A percentile compares a stretch with the other conserved stretches of the same genome.
Evolutionary conservation across 2,888 invertebrate species (phyloP).

Genomic region (Ichneumon xanthorius): DNA sequence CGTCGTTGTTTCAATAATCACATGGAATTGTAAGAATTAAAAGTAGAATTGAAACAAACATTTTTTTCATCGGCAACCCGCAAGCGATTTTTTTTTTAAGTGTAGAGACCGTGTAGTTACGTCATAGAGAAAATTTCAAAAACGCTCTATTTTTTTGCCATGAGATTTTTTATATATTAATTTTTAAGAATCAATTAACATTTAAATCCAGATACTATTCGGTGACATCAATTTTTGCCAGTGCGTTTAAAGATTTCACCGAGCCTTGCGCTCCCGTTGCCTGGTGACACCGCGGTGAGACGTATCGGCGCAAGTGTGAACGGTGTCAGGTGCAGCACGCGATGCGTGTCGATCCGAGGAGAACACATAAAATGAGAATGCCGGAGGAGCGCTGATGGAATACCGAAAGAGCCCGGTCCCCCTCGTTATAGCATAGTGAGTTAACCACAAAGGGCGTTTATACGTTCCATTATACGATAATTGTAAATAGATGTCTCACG

Average conservation of each 20-base stretch:
- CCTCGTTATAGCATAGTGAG: background rate
- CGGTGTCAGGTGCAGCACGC: constrained; percentile 26
- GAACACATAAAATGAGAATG: constrained; percentile 30
- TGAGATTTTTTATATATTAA: too few species aligned
- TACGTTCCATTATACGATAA: constrained; percentile 40
- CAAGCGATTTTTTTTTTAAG: too few species aligned
- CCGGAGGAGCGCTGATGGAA: constrained; percentile 8
- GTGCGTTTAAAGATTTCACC: background rate
- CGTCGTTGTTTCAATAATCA: too few species aligned
- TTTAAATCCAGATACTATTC: too few species aligned
- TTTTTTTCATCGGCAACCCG: too few species aligned
- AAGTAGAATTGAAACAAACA: too few species aligned
- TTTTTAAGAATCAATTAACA: too few species aligned
- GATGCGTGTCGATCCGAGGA: constrained; percentile 11
- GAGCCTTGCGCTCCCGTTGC: background rate
- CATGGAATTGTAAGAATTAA: too few species aligned
- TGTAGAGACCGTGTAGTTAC: too few species aligned
- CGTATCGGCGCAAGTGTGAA: background rate
- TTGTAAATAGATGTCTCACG: constrained; percentile 26
- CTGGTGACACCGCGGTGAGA: background rate
- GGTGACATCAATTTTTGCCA: too few species aligned
- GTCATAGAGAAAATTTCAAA: too few species aligned
- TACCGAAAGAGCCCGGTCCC: constrained; percentile 7
- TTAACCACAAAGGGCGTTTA: constrained; percentile 8
- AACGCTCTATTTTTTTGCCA: too few species aligned